A percentile compares a stretch with the other conserved stretches of the same genome.
These are phyloP conservation scores for Elgaria multicarinata DNA, from an alignment of 2,113 vertebrate species.

Conservation along the genomic window DNA sequence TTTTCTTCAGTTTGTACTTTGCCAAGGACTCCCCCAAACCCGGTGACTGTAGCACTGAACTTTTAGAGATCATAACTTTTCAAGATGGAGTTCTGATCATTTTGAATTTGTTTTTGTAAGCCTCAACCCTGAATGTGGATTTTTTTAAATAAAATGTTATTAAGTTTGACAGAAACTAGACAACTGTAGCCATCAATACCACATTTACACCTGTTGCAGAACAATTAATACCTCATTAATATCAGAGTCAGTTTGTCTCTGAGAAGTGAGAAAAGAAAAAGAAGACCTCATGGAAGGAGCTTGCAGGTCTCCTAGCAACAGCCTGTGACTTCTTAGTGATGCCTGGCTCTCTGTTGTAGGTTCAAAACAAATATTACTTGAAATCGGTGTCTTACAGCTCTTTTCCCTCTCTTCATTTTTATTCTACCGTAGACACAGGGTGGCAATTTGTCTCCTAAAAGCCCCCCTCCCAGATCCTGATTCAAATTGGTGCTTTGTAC, in stretches of 20 bases:
- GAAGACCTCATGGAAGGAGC: background rate
- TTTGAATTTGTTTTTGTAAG: background rate
- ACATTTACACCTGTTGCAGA: background rate
- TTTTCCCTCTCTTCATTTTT: no score
- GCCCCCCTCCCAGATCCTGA: no score
- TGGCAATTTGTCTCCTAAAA: no score
- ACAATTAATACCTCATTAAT: background rate
- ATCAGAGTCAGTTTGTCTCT: background rate
- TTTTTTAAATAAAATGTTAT: background rate
- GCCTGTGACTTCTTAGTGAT: background rate
- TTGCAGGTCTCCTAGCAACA: background rate
- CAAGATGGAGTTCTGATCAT: background rate
- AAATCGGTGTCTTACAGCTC: no score
- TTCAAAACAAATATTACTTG: background rate
- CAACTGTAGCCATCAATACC: background rate
- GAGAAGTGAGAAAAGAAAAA: background rate
- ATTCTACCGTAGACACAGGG: no score
- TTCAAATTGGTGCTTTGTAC: no score
- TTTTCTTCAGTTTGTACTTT: background rate
- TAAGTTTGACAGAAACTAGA: background rate
- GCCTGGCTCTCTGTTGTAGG: background rate
- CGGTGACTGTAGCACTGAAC: background rate
- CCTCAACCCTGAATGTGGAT: background rate
- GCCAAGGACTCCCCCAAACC: background rate
- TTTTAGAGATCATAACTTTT: background rate